phyloP scores from a whole-genome alignment of 2,888 invertebrate genomes.

The Polymixis lichenea region DNA sequence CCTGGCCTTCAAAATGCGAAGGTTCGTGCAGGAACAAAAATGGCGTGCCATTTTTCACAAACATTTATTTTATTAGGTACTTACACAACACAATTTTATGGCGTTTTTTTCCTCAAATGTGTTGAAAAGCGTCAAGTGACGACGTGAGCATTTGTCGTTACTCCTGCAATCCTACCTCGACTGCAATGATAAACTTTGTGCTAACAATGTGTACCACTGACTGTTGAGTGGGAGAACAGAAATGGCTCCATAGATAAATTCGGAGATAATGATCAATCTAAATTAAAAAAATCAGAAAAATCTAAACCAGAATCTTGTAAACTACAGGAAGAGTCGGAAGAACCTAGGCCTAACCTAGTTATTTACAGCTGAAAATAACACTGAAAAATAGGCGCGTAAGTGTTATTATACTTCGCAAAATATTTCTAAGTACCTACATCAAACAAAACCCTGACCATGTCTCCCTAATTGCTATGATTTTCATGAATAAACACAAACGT shows the following conservation, averaged over 20 bases:
- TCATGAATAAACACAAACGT: conserved; percentile 48
- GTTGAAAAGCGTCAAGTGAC: too few species aligned
- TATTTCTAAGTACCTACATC: not conserved
- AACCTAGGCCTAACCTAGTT: too few species aligned
- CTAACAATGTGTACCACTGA: not conserved
- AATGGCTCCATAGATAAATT: not conserved
- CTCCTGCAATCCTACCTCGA: not conserved
- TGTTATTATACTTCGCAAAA: conserved; percentile 2
- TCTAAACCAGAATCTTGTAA: not conserved
- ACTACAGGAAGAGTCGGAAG: not conserved
- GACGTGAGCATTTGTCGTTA: not conserved
- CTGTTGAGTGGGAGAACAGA: too few species aligned
- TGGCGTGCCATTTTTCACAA: not conserved
- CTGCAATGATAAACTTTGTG: not conserved
- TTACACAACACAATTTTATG: too few species aligned
- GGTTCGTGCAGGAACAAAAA: not conserved
- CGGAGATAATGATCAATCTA: not conserved
- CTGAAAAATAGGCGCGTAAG: not conserved
- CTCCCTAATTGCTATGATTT: conserved; percentile 32
- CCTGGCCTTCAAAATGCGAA: not conserved
- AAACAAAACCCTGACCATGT: conserved; percentile 33
- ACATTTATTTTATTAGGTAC: not conserved
- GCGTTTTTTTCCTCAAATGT: not conserved
- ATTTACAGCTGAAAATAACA: not conserved
- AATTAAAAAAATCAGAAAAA: not conserved